phyloP scores from a whole-genome alignment of 2,888 invertebrate genomes.

The Steinernema carpocapsae region DNA sequence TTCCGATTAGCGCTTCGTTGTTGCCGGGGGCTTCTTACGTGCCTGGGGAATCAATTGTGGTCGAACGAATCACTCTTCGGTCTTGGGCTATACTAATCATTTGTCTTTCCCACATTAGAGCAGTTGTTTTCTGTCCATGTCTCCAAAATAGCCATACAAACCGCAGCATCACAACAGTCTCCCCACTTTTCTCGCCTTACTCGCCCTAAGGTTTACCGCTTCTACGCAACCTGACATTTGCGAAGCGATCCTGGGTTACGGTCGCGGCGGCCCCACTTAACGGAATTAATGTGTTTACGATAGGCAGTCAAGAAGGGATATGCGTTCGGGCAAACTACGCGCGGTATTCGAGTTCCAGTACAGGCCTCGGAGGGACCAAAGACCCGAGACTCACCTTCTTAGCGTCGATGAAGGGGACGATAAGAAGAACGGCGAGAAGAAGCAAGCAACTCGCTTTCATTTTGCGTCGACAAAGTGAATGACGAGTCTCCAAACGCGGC shows the following conservation, averaged over 20 bases:
- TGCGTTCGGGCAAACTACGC: too few species aligned
- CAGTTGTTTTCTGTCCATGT: not conserved
- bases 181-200: too few species aligned
- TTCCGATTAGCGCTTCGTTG: not conserved
- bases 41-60: not conserved
- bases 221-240: too few species aligned
- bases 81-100: conserved; percentile 4
- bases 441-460: conserved; percentile 25
- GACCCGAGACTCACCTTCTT: conserved; percentile 37
- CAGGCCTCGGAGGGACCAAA: not conserved
- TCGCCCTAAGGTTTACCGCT: too few species aligned
- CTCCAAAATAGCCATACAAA: too few species aligned
- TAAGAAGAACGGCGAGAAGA: conserved; percentile 23
- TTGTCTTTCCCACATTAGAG: not conserved
- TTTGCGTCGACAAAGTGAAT: conserved; percentile 20
- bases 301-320: too few species aligned
- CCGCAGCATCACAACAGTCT: too few species aligned
- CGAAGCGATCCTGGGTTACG: too few species aligned
- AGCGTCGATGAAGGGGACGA: conserved; percentile 34
- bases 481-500: conserved; percentile 26
- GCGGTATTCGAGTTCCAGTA: too few species aligned
- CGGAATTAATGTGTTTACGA: too few species aligned
- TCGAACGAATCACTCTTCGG: not conserved
- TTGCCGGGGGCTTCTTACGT: not conserved
- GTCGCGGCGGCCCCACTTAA: too few species aligned